Evolutionary conservation across 2,113 vertebrate species (phyloP), one percentile per base, ranked within the genome.

Genomic region (Lota lota): DNA sequence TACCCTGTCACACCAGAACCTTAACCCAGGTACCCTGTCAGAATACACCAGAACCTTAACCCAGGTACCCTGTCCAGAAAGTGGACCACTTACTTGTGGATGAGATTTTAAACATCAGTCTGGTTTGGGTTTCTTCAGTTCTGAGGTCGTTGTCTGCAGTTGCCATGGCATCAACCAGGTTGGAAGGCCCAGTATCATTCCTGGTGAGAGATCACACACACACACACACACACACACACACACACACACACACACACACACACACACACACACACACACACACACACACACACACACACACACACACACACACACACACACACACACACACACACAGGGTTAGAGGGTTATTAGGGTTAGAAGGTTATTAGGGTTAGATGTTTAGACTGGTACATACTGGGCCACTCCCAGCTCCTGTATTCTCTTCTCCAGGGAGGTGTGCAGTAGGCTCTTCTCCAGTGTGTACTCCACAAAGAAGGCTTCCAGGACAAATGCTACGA

Each of bases 401-500:
- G 90, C 90, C 76, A 96, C 85, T 57, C 92, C 93, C 54, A 99
- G 92, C 67, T 99, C 95, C 80, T 96, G 91, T 14, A 99, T 98
- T 80, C 96, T 99, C 88, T 74, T 96, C 85, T 99, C 97, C 2
- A 99, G 91, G 5, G 95, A 92, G 0, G 93, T 96, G 88, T 98
- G 96, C 11, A 97, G 88, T 76, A 95, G 91, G n/a, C 93, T 94
- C 73, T 95, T 97, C 60, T 94, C 95, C 53, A 97, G 62, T 0
- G 94, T 95, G 69, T 97, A 97, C 56, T 97, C 96, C 79, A 99
- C 92, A 70, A 97, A 94, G 88, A 99, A 99, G 0, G 95, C 96
- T 83, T 99, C 97, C 68, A 97, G 81, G 59, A 98, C 93, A 69
- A 99, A 98, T 0, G 96, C 95, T 78, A 97, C 91, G 0, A 99